Base-by-base conservation (phyloP, 2,888 invertebrate species). In the Drosophila mulleri region DNA sequence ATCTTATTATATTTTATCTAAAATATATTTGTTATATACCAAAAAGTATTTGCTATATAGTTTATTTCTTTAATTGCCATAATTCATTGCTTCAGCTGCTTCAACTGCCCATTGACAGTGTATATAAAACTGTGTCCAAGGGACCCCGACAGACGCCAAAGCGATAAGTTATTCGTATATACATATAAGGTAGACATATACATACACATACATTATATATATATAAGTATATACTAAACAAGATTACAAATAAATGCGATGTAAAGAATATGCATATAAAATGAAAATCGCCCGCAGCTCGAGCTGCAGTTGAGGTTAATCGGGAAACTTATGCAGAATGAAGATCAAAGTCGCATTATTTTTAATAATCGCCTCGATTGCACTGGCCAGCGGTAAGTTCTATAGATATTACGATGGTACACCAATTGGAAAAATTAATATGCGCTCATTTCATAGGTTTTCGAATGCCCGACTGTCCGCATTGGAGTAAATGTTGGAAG, bases 381-480 rank as follows among this genome's bases (percentile, higher is more conserved):
- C 67, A 9, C 20, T 81, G 23, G 44, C 70, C 26, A 50, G 58
- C 8, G 73, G 80, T 78, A 14, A 78, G 78, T 59, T 7, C 1
- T 1, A 44, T 63, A 32, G 48, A 52, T 6, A 47, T 16, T 20
- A n/a, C 0, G 41, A 32, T 12, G n/a, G 23, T 52, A 50, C 7
- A 14, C 7, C 3, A n/a, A 6, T 3, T 4, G 18, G 14, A 0
- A 52, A 39, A 41, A 37, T 2, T 20, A 32, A 42, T 52, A 16
- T 41, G 14, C 2, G 11, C 35, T 35, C 3, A 11, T 23, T 39
- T 23, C 29, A 18, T 26, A 78, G 79, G 66, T 7, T 54, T 77
- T 41, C 45, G 56, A 45, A 61, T 58, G 29, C 82, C 82, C 9
- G 32, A 71, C 45, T 81, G 80, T 65, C 70, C 78, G 12, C 63